These are phyloP conservation scores for Siniperca knerii DNA, from an alignment of 2,113 vertebrate species.

Conservation along the genomic window DNA sequence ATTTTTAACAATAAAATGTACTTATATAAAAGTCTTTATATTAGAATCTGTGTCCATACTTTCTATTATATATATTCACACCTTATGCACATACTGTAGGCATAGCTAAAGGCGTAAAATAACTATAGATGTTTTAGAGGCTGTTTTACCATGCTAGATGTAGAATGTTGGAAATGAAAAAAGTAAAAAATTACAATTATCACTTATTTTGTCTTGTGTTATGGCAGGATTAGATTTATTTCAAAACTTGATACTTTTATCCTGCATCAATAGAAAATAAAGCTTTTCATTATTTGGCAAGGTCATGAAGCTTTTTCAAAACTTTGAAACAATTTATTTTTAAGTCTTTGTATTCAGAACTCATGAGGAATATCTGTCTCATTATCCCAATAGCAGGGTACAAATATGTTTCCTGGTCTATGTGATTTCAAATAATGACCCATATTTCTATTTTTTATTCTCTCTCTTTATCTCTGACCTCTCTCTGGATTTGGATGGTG, in stretches of 20 bases:
- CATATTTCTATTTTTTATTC: not conserved
- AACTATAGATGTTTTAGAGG: not conserved
- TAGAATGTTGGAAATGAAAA: too few relatives aligned
- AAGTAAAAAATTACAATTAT: not conserved
- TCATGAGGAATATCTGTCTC: not conserved
- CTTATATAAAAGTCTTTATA: not conserved
- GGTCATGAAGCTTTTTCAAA: not conserved
- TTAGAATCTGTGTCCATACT: not conserved
- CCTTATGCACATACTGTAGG: not conserved
- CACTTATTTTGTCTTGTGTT: not conserved
- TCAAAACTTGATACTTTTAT: slow-evolving; percentile 19
- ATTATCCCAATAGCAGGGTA: not conserved
- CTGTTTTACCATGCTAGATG: not conserved
- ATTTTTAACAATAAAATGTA: not conserved
- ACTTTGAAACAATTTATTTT: not conserved
- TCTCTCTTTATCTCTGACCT: not conserved
- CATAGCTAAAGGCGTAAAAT: not conserved
- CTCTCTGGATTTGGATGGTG: not conserved
- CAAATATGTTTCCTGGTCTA: not conserved
- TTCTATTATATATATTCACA: not conserved
- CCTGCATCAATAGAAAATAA: slow-evolving; percentile 18
- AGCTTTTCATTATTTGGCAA: slow-evolving; percentile 21
- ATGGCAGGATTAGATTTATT: not conserved
- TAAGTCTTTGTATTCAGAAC: not conserved
- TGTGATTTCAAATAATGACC: not conserved